Percentiles rank a stretch among this genome's conserved stretches.
Conservation (phyloP, 2,113 vertebrate species). For the Pantherophis guttatus region DNA sequence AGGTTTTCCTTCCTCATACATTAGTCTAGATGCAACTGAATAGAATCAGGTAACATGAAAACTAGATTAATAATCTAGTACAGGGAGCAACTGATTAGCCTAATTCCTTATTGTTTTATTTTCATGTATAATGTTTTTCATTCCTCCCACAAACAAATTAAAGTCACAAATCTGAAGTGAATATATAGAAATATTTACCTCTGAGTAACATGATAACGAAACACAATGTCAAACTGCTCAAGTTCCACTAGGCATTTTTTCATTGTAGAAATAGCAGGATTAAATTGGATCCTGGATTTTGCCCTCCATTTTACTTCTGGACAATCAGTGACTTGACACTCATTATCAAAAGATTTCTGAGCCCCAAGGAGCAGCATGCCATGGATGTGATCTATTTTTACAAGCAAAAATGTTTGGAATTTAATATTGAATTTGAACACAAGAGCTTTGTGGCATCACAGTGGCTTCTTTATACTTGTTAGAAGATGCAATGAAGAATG, state of each 20-base stretch:
- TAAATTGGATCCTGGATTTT: constrained; percentile 10
- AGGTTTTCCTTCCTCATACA: not conserved
- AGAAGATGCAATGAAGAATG: constrained; percentile 31
- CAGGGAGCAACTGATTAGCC: not conserved
- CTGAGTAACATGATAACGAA: constrained; percentile 45
- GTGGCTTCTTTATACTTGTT: constrained; percentile 23
- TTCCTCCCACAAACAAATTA: not conserved
- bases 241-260: constrained; percentile 16
- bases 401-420: constrained; percentile 24
- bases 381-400: constrained; percentile 39
- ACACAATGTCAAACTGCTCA: constrained; percentile 41
- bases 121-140: not conserved
- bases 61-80: not conserved
- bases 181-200: constrained; percentile 52
- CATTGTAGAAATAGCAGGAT: constrained; percentile 23
- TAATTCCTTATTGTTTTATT: not conserved
- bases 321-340: constrained; percentile 28
- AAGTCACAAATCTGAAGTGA: not conserved
- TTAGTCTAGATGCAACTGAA: not conserved
- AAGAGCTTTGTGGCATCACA: constrained; percentile 39
- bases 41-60: not conserved
- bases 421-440: constrained; percentile 11
- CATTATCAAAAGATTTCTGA: constrained; percentile 21
- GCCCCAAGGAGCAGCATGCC: constrained; percentile 36
- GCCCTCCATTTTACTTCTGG: constrained; percentile 22